Evolutionary conservation across 2,888 invertebrate species (phyloP), one percentile per base, ranked within the genome.

Genomic region (Protodeltote pygarga): DNA sequence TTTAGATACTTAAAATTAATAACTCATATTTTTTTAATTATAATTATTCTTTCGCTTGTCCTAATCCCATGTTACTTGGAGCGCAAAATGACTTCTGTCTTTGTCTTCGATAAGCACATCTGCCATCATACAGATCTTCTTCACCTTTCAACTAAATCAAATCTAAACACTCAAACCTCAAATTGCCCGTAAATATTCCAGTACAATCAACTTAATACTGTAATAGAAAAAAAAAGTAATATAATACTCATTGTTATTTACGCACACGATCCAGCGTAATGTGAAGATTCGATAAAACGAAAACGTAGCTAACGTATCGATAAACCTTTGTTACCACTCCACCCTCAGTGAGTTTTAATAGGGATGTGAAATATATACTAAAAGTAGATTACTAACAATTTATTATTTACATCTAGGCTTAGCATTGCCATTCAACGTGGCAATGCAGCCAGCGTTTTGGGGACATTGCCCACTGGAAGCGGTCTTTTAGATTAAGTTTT

Each of bases 261-360:
- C 68, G 63, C 57, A 47, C 44, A 62, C 55, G 44, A 61, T 53
- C 59, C 40, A 23, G 32, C 42, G 63, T 65, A 65, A 67, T 58
- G 67, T 65, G 63, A 65, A 61, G 64, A 70, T 61, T 64, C 72
- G 71, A 71, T 74, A 73, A 76, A 71, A 61, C 61, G 71, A 64
- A 60, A 59, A 63, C 54, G 62, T 62, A 62, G 58, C 67, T 66
- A 73, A 71, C 66, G 73, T 71, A 72, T 71, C 78, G 75, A 78
- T 81, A 80, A 83, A 77, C 75, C 79, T 79, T 80, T 80, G 80
- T 77, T 71, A 64, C 66, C 66, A 71, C 75, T 75, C 73, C 65
- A 69, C 65, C 65, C 49, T 50, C 33, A 32, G 31, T 53, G 69
- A 63, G 64, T 69, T 64, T 62, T 58, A 52, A 62, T 60, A 64